Conservation (phyloP, 30 jellyfish, hydroid and myxozoan species). For the Catostylus mosaicus region DNA sequence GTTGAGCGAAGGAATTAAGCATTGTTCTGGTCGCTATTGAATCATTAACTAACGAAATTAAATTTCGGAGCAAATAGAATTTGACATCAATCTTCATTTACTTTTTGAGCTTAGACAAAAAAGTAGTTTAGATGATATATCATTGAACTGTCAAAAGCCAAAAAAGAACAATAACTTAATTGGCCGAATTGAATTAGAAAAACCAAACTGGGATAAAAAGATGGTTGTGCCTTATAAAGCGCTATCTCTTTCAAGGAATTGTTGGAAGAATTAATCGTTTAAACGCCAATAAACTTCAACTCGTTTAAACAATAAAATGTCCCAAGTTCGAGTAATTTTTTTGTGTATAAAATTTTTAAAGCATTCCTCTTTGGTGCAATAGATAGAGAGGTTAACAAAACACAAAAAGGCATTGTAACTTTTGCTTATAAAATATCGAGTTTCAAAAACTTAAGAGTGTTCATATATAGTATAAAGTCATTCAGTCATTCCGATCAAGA, state of each 20-base stretch:
- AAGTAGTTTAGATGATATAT: not conserved
- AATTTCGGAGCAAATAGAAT: slow-evolving; percentile 32
- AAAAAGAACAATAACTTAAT: not conserved
- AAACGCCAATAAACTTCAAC: not conserved
- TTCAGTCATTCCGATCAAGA: too few relatives aligned
- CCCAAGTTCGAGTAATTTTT: too few relatives aligned
- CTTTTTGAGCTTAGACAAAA: slow-evolving; percentile 13
- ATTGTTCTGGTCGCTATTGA: slow-evolving; percentile 26
- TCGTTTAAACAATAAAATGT: too few relatives aligned
- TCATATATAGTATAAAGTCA: too few relatives aligned
- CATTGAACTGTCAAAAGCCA: slow-evolving; percentile 23
- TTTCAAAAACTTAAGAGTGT: too few relatives aligned
- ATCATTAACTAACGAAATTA: slow-evolving; percentile 36
- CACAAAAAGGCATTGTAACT: too few relatives aligned
- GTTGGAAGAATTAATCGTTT: not conserved
- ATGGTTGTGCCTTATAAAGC: not conserved
- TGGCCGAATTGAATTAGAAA: slow-evolving; percentile 15
- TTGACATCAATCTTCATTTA: slow-evolving; percentile 43
- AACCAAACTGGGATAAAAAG: not conserved
- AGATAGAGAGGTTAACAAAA: too few relatives aligned
- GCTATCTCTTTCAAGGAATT: slow-evolving; percentile 1
- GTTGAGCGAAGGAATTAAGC: slow-evolving; percentile 5
- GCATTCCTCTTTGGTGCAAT: too few relatives aligned
- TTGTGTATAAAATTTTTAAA: too few relatives aligned
- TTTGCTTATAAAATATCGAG: too few relatives aligned